Evolutionary conservation across 2,113 vertebrate genomes (phyloP).

Genomic region (Ailuropoda melanoleuca): DNA sequence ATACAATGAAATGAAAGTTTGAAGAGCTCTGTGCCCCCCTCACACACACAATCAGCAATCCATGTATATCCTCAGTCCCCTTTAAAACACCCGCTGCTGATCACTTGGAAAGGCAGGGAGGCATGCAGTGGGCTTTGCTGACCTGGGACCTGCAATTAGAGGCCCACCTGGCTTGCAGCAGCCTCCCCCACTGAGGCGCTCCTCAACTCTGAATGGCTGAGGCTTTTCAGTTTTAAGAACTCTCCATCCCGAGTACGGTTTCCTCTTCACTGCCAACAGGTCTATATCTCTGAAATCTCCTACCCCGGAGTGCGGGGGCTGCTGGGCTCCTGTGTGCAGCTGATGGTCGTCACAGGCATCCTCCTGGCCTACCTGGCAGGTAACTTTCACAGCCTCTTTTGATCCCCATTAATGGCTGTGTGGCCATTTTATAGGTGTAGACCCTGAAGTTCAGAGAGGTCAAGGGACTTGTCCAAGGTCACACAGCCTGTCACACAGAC

Average conservation of each 20-base stretch:
- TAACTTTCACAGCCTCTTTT: constrained; percentile 67
- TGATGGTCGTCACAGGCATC: constrained; percentile 96
- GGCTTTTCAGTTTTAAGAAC: not conserved
- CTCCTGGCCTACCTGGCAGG: constrained; percentile 93
- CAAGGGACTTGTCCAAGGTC: not conserved
- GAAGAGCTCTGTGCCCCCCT: not conserved
- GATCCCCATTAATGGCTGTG: not conserved
- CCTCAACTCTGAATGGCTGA: not conserved
- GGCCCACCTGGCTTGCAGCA: not conserved
- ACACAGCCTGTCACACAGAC: not conserved
- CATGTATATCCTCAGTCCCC: not conserved
- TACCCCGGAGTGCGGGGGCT: constrained; percentile 91
- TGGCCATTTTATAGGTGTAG: not conserved
- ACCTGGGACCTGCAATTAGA: not conserved
- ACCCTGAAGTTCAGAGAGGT: not conserved
- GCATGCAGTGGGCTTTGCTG: not conserved
- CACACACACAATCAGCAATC: not conserved
- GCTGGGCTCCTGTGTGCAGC: constrained; percentile 94
- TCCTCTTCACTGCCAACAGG: constrained; percentile 76
- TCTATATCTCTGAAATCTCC: constrained; percentile 94
- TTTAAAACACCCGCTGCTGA: not conserved
- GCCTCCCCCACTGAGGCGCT: not conserved
- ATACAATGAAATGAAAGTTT: not conserved
- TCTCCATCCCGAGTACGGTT: not conserved
- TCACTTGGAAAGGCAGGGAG: no score